phyloP scores from a whole-genome alignment of 2,888 invertebrate genomes.

The Alcis repandata region DNA sequence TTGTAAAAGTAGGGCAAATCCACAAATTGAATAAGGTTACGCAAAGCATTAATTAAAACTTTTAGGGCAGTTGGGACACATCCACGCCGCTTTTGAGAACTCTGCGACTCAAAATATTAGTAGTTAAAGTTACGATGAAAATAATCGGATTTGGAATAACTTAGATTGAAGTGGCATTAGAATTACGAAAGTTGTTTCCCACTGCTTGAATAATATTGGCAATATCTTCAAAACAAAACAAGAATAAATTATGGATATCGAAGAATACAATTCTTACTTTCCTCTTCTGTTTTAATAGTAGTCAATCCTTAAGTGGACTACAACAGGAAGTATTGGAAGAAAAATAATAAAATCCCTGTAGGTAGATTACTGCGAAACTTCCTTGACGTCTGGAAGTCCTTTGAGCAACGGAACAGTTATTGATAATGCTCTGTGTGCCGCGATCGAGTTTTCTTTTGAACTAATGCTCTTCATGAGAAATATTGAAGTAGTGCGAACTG shows the following conservation, averaged over 20 bases:
- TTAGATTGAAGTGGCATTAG: background rate
- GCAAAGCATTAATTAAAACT: constrained; percentile 48
- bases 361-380: constrained; percentile 23
- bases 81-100: constrained; percentile 1
- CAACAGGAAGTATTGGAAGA: constrained; percentile 25
- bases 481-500: constrained; percentile 8
- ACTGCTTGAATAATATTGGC: background rate
- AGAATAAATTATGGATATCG: background rate
- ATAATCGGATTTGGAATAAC: background rate
- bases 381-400: constrained; percentile 25
- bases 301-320: constrained; percentile 13
- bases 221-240: background rate
- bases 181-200: no score
- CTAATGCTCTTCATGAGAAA: constrained; percentile 15
- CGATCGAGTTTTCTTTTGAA: constrained; percentile 32
- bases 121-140: background rate
- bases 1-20: constrained; percentile 36
- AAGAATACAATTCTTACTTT: background rate
- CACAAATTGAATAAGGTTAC: constrained; percentile 22
- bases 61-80: constrained; percentile 39
- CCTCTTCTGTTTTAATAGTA: constrained; percentile 2
- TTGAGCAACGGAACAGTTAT: constrained; percentile 33
- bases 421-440: constrained; percentile 29
- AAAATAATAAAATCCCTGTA: constrained; percentile 27
- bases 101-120: constrained; percentile 1